Base-by-base conservation (phyloP, 2,888 invertebrate genomes). In the Himalopsyche kuldschensis region DNA sequence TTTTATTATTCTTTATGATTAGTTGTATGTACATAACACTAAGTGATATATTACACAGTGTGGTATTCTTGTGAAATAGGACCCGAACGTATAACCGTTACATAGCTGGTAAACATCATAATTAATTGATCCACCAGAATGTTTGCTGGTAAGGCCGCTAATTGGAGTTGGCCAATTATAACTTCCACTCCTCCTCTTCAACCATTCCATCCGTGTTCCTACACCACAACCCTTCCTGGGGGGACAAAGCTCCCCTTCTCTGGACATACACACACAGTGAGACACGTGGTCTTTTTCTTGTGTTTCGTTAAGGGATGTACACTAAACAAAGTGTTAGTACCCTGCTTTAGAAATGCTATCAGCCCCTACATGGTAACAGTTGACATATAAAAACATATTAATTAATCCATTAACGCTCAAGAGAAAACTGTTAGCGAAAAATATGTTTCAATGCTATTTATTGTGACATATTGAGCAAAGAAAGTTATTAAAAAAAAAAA, bases 81-180 rank as follows among this genome's bases (percentile, higher is more conserved):
- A 55, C 55, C 55, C 20, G 20, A 55, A 55, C 3, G 15, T 55
- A 55, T 55, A 55, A 55, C 55, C 55, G 24, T 55, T 55, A 20
- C 55, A 55, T 55, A 55, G 55, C 55, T 20, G 24, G 82, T 86
- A 86, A 86, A 86, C 86, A 86, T 86, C 76, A 83, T 85, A 85
- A 86, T 86, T 86, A 85, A 86, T 86, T 85, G 86, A 84, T 86
- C 84, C 85, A 76, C 69, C 79, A 76, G 83, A 82, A 77, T 85
- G 85, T 86, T 86, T 86, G 83, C 84, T 79, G 82, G 83, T 80
- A 79, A 79, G 83, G 76, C 81, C 84, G 82, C 86, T 86, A 86
- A 86, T 86, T 85, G 85, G 85, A 81, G 82, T 41, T 31, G 80
- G 76, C 82, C 84, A 82, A 84, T 84, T 84, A 82, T 79, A 80